phyloP scores from a whole-genome alignment of 2,888 invertebrate species.

The Alviniconcha strummeri region DNA sequence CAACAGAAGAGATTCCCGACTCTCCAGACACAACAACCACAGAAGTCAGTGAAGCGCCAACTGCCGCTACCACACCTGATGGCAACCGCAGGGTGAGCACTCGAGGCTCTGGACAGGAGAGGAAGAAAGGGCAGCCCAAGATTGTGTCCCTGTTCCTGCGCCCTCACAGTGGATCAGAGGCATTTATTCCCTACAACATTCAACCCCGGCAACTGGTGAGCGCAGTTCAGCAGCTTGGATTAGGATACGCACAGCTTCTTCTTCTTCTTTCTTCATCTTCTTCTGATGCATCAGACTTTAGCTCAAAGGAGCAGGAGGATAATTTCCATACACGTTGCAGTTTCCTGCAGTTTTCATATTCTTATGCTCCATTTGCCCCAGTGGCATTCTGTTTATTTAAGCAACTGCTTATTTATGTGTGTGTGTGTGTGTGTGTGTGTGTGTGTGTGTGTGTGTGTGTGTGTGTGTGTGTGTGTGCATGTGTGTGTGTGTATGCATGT shows the following conservation, averaged over 20 bases:
- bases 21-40: conserved; percentile 56
- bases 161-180: conserved; percentile 57
- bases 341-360: no score
- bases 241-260: no score
- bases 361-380: no score
- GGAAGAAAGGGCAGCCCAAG: conserved; percentile 43
- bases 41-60: not conserved
- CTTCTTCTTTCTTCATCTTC: no score
- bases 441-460: no score
- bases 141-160: conserved; percentile 60
- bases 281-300: no score
- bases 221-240: not conserved
- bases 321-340: no score
- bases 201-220: conserved; percentile 65
- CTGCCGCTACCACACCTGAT: not conserved
- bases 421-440: no score
- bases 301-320: no score
- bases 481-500: not conserved
- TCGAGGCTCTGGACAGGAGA: not conserved
- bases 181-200: conserved; percentile 57
- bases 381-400: no score
- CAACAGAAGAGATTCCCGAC: conserved; percentile 62
- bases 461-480: not conserved
- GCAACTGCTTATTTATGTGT: no score
- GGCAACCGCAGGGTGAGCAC: not conserved